Evolutionary conservation across 2,113 vertebrate genomes (phyloP).

Genomic region (Pomatorhinus ruficollis): DNA sequence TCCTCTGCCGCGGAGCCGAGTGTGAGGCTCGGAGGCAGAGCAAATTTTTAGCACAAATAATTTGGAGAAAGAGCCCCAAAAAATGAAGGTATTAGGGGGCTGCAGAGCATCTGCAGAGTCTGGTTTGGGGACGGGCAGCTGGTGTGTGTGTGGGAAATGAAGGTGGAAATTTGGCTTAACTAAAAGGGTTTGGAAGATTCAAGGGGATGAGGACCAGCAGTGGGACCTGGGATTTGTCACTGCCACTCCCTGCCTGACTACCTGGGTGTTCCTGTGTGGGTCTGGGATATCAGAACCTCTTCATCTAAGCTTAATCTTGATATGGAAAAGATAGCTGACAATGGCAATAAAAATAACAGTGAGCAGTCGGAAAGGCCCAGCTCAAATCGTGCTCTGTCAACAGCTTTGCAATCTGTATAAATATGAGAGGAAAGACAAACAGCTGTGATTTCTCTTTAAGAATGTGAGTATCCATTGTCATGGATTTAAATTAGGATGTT

Average conservation of each 20-base stretch:
- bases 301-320: background rate
- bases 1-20: background rate
- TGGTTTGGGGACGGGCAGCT: background rate
- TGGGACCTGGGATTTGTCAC: rapidly evolving
- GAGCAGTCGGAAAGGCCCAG: conserved; percentile 34
- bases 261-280: background rate
- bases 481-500: conserved; percentile 47
- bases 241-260: background rate
- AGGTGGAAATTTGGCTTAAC: background rate
- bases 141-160: rapidly evolving
- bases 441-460: conserved; percentile 65
- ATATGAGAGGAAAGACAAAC: conserved; percentile 49
- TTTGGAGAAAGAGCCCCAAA: background rate
- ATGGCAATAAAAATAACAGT: conserved; percentile 44
- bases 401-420: conserved; percentile 66
- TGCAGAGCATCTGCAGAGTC: background rate
- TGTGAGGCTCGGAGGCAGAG: background rate
- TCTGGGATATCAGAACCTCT: background rate
- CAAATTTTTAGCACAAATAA: background rate
- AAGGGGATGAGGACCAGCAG: rapidly evolving
- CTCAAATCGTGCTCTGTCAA: conserved; percentile 52
- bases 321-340: conserved; percentile 38
- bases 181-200: background rate
- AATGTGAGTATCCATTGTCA: conserved; percentile 44
- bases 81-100: background rate